A percentile compares a stretch with the other conserved stretches of the same genome.
These are phyloP conservation scores for Gavialis gangeticus DNA, from an alignment of 2,113 vertebrate genomes.

Conservation along the genomic window DNA sequence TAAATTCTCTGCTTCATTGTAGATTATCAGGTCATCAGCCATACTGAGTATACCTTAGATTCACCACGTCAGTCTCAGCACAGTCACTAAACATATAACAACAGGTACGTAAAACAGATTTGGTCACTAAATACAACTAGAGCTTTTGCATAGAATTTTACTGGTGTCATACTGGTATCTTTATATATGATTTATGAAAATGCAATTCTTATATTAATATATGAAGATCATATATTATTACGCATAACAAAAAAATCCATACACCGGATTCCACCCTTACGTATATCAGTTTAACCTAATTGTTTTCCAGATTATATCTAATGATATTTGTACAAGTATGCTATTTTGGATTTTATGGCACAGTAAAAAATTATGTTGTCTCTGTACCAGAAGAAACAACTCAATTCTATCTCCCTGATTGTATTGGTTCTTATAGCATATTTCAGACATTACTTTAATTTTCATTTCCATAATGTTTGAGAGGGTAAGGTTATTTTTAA, in stretches of 20 bases:
- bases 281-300: rapidly evolving
- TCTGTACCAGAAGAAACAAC: no score
- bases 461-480: no score
- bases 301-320: not conserved
- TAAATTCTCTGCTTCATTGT: not conserved
- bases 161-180: not conserved
- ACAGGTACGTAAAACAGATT: rapidly evolving
- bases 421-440: no score
- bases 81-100: not conserved
- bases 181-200: not conserved
- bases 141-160: not conserved
- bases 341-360: not conserved
- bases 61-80: rapidly evolving
- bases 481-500: no score
- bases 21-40: not conserved
- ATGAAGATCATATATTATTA: not conserved
- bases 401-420: no score
- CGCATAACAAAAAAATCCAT: not conserved
- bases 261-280: not conserved
- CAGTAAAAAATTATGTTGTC: not conserved
- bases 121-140: not conserved
- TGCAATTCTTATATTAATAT: not conserved
- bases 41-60: not conserved
- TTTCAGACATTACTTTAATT: no score
- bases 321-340: rapidly evolving